These are phyloP conservation scores for Sesia apiformis DNA, from an alignment of 2,888 invertebrate species.

Conservation along the genomic window DNA sequence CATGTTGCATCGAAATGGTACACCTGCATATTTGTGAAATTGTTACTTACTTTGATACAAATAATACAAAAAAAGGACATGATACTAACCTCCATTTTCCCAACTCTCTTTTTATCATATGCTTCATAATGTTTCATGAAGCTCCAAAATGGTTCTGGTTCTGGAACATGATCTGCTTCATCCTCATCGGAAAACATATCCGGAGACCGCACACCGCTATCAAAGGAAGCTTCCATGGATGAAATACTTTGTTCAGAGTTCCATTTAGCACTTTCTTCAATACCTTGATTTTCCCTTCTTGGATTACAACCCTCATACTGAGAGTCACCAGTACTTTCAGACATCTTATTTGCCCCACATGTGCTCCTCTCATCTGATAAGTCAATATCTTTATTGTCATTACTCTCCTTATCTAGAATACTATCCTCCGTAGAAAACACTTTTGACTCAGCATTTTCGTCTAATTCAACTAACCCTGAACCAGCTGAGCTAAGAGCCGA, in stretches of 20 bases:
- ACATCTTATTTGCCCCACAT: conserved; percentile 21
- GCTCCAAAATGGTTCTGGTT: conserved; percentile 40
- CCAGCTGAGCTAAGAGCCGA: conserved; percentile 43
- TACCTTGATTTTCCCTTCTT: conserved; percentile 23
- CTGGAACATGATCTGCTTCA: conserved; percentile 22
- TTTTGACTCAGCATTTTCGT: conserved; percentile 20
- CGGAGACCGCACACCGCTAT: conserved; percentile 73
- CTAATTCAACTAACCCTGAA: conserved; percentile 15
- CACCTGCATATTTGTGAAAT: no score
- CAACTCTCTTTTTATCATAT: conserved; percentile 51
- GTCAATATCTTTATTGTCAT: conserved; percentile 2
- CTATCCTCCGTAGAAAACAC: background rate
- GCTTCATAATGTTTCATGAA: conserved; percentile 54
- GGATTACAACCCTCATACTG: conserved; percentile 38
- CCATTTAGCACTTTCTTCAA: conserved; percentile 42
- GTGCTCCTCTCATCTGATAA: conserved; percentile 24
- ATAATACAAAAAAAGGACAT: background rate
- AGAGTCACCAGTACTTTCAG: conserved; percentile 49
- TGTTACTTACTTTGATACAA: background rate
- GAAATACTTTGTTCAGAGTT: conserved; percentile 57
- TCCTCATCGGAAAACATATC: conserved; percentile 78
- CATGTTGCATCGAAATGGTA: no score
- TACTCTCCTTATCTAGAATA: background rate
- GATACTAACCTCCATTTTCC: conserved; percentile 48
- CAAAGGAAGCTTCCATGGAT: conserved; percentile 60